These are phyloP conservation scores for Thymelicus sylvestris DNA, from an alignment of 2,888 invertebrate species.

Conservation along the genomic window DNA sequence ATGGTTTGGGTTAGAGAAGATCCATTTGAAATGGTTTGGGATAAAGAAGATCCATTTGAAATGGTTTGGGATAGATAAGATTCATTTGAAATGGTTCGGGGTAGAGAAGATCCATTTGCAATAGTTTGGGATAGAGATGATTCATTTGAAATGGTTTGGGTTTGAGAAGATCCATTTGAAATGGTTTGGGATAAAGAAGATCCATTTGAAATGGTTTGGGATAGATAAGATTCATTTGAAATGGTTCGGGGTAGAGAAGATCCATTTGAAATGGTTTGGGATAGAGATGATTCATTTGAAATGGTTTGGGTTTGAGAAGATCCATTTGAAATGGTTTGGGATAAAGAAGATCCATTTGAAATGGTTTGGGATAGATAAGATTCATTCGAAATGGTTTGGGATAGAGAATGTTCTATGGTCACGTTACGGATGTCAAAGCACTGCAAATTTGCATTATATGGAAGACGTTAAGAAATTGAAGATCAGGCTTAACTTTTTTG, in stretches of 20 bases:
- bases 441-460: too few species aligned
- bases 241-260: background rate
- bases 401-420: too few species aligned
- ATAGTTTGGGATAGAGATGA: background rate
- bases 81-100: background rate
- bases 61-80: background rate
- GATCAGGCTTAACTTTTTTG: too few species aligned
- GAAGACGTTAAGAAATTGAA: too few species aligned
- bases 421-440: too few species aligned
- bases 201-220: background rate
- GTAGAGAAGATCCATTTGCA: background rate
- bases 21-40: background rate
- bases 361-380: background rate
- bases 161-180: background rate
- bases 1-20: background rate
- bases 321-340: background rate
- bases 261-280: background rate
- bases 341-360: background rate
- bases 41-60: background rate
- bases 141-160: background rate
- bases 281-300: background rate
- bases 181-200: background rate
- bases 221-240: background rate
- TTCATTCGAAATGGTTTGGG: background rate
- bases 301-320: background rate